Percentiles rank a stretch among this genome's conserved stretches.
Conservation (phyloP, 2,888 invertebrate species). For the Galerucella pusilla region DNA sequence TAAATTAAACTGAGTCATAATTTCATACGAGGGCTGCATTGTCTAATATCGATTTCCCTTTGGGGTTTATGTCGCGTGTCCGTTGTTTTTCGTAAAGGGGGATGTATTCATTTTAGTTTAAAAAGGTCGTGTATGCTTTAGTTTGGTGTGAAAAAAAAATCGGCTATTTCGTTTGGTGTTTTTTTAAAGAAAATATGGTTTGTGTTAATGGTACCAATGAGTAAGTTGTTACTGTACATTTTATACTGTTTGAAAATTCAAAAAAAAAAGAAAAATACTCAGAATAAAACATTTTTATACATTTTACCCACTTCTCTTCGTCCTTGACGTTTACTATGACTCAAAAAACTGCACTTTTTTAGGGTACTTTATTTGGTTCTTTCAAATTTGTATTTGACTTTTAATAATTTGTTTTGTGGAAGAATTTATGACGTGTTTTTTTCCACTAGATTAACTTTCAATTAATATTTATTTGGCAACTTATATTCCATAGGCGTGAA, state of each 20-base stretch:
- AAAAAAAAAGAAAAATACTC: no score
- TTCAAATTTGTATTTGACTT: no score
- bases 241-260: background rate
- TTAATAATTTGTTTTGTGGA: no score
- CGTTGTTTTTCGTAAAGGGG: slow-evolving; percentile 16
- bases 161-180: background rate
- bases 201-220: slow-evolving; percentile 6
- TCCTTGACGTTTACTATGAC: no score
- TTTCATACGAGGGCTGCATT: slow-evolving; percentile 19
- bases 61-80: slow-evolving; percentile 24
- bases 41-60: slow-evolving; percentile 17
- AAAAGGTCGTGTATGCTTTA: slow-evolving; percentile 12
- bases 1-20: slow-evolving; percentile 18
- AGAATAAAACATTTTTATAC: no score
- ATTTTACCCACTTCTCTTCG: no score
- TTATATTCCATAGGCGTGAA: no score
- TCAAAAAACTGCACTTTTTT: no score
- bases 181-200: background rate
- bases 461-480: no score
- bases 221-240: background rate
- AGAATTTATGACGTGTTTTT: no score
- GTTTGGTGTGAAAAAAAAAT: background rate
- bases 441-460: no score
- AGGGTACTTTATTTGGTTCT: no score
- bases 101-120: background rate